Evolutionary conservation across 2,113 vertebrate genomes (phyloP).

Genomic region (Pteruthius melanotis): DNA sequence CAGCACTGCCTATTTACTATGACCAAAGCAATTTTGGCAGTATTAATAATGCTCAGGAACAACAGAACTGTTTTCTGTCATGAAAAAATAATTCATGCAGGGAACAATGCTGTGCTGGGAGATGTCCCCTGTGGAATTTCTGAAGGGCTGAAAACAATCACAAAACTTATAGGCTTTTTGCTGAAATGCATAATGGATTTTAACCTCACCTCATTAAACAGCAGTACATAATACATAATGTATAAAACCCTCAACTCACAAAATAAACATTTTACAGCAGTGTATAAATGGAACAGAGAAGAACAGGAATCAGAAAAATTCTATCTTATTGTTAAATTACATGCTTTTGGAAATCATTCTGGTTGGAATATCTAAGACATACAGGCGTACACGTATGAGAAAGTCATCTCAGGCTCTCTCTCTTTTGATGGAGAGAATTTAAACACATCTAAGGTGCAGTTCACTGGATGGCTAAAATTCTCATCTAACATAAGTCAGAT

Average conservation of each 20-base stretch:
- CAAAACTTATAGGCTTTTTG: not conserved
- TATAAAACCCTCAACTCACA: not conserved
- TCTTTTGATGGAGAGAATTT: not conserved
- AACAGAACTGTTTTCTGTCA: not conserved
- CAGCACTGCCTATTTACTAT: not conserved
- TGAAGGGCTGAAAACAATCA: slow-evolving; percentile 1
- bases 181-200: slow-evolving; percentile 18
- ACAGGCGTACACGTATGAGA: not conserved
- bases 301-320: not conserved
- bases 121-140: not conserved
- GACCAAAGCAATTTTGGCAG: not conserved
- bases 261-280: not conserved
- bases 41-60: not conserved
- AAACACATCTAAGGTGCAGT: not conserved
- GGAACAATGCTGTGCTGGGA: not conserved
- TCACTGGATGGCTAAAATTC: not conserved
- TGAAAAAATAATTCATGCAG: not conserved
- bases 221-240: not conserved
- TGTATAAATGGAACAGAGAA: not conserved
- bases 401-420: not conserved
- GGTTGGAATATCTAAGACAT: not conserved
- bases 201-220: slow-evolving; percentile 32
- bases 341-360: not conserved
- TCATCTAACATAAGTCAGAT: not conserved
- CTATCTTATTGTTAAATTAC: not conserved